phyloP scores from a whole-genome alignment of 1,140 invertebrate species.

The Lasaia peninsularis region DNA sequence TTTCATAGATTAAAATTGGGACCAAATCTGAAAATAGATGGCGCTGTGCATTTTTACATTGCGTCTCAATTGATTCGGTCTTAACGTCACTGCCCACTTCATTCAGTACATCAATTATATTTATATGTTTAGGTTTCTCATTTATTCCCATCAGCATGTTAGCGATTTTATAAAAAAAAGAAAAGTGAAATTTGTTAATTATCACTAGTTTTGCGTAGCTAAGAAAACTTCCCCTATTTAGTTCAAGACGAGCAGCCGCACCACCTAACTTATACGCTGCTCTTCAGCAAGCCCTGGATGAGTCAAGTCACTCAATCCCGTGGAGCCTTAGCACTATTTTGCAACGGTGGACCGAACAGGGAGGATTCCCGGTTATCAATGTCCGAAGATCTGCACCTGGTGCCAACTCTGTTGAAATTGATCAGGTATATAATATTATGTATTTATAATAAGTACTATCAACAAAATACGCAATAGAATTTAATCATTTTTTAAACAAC shows the following conservation, averaged over 20 bases:
- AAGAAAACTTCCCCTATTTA: constrained; percentile 25
- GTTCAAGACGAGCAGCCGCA: constrained; percentile 36
- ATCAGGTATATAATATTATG: constrained; percentile 30
- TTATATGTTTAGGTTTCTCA: too few species aligned
- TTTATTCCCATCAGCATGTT: too few species aligned
- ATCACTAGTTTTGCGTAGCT: neutral
- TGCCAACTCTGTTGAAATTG: constrained; percentile 40
- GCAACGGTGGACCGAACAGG: constrained; percentile 84
- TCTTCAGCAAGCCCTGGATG: constrained; percentile 73
- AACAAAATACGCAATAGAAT: too few species aligned
- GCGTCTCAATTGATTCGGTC: too few species aligned
- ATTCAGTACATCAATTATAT: too few species aligned
- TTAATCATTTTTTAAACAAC: too few species aligned
- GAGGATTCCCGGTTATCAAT: constrained; percentile 79
- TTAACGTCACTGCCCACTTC: too few species aligned
- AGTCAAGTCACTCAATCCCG: constrained; percentile 39
- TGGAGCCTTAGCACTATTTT: constrained; percentile 65
- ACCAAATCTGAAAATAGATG: too few species aligned
- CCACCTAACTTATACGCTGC: constrained; percentile 62
- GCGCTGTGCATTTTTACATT: too few species aligned
- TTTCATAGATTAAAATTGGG: too few species aligned
- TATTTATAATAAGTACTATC: too few species aligned
- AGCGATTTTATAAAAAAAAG: neutral
- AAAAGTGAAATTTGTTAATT: neutral
- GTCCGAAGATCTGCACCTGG: constrained; percentile 37